Evolutionary conservation across 2,797 vertebrate species (phyloP).

Genomic region (Takifugu ocellatus): DNA sequence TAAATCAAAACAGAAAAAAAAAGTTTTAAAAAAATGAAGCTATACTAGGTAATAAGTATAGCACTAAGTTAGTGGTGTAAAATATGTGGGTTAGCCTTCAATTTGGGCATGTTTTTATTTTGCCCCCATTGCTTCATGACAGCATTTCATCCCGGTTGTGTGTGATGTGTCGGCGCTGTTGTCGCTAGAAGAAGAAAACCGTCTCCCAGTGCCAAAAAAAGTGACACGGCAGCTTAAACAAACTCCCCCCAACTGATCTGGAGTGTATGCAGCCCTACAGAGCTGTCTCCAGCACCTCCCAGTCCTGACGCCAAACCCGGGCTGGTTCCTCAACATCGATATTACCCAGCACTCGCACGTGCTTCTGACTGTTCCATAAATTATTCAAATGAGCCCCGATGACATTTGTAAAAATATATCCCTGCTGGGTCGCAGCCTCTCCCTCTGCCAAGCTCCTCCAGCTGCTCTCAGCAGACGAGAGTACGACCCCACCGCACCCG

Average conservation of each 20-base stretch:
- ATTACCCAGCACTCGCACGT: conserved; percentile 7
- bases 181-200: conserved; percentile 19
- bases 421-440: conserved; percentile 47
- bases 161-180: conserved; percentile 27
- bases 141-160: conserved; percentile 59
- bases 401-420: conserved; percentile 41
- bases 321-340: too few relatives aligned
- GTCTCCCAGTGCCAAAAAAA: conserved; percentile 42
- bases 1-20: conserved; percentile 72
- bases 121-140: conserved; percentile 43
- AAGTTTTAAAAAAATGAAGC: conserved; percentile 64
- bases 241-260: conserved; percentile 7
- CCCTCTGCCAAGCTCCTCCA: conserved; percentile 55
- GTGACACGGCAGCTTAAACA: conserved; percentile 15
- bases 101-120: conserved; percentile 73
- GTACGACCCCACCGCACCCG: conserved; percentile 12
- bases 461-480: conserved; percentile 58
- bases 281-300: too few relatives aligned
- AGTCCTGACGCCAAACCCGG: too few relatives aligned
- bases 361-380: conserved; percentile 68
- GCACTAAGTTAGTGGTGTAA: conserved; percentile 80
- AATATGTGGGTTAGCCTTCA: conserved; percentile 76
- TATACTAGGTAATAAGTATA: conserved; percentile 42
- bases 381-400: conserved; percentile 64
- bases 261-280: conserved; percentile 2